Evolutionary conservation across 1,140 invertebrate species (phyloP).

Genomic region (Drosophila simulans): DNA sequence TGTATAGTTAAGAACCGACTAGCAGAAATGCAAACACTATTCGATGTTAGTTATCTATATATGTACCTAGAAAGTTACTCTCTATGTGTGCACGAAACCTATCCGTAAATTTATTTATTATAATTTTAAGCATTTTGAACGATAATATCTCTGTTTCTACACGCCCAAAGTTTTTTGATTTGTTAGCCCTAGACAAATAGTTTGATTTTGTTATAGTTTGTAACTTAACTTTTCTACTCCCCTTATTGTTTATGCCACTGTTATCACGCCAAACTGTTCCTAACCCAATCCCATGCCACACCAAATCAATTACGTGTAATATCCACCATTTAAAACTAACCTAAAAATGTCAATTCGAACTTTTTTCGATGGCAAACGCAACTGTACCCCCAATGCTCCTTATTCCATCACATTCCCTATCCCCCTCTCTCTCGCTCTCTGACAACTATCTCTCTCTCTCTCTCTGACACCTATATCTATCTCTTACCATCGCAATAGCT

Average conservation of each 20-base stretch:
- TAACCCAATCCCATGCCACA: background rate
- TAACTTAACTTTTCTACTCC: conserved; percentile 19
- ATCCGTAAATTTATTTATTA: conserved; percentile 43
- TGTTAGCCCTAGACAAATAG: conserved; percentile 45
- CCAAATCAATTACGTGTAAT: background rate
- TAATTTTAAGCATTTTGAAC: conserved; percentile 50
- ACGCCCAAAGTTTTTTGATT: conserved; percentile 29
- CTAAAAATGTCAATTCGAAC: conserved; percentile 12
- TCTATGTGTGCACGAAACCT: conserved; percentile 54
- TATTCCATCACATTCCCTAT: background rate
- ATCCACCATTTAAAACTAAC: conserved; percentile 9
- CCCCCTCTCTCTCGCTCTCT: background rate
- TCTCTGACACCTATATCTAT: conserved; percentile 11
- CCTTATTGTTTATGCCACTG: conserved; percentile 12
- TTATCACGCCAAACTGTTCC: conserved; percentile 5
- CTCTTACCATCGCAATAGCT: conserved; percentile 10
- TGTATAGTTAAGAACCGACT: conserved; percentile 43
- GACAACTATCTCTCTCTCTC: conserved; percentile 36
- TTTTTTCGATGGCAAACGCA: conserved; percentile 14
- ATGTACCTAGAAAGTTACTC: conserved; percentile 33
- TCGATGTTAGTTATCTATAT: conserved; percentile 40
- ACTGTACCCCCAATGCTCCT: conserved; percentile 12
- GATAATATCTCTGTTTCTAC: conserved; percentile 22
- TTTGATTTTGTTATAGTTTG: conserved; percentile 66
- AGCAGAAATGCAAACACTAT: conserved; percentile 26